A percentile compares a stretch with the other conserved stretches of the same genome.
These are phyloP conservation scores for Protodeltote pygarga DNA, from an alignment of 2,888 invertebrate species.

Conservation along the genomic window DNA sequence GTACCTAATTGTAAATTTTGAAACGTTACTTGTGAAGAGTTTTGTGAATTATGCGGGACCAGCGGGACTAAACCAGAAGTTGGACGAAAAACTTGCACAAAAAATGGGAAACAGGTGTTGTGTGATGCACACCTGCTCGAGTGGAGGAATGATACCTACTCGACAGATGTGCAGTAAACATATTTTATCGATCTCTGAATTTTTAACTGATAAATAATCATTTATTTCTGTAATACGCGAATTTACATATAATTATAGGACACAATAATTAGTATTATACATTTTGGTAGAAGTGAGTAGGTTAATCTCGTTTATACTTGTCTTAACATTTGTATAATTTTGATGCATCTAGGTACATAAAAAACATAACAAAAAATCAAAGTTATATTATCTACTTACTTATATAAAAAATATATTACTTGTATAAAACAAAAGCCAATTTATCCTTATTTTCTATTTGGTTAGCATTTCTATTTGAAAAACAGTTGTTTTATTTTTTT, in stretches of 20 bases:
- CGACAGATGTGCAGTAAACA: constrained; percentile 68
- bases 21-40: constrained; percentile 46
- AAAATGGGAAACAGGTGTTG: constrained; percentile 79
- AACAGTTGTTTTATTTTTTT: no score
- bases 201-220: constrained; percentile 22
- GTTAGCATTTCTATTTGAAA: no score
- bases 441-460: no score
- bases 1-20: no score
- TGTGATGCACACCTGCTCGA: constrained; percentile 66
- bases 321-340: no score
- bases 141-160: constrained; percentile 39
- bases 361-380: no score
- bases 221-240: constrained; percentile 23
- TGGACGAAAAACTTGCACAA: constrained; percentile 59
- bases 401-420: no score
- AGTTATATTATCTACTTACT: no score
- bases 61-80: constrained; percentile 42
- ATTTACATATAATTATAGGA: constrained; percentile 9
- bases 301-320: no score
- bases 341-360: no score
- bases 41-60: constrained; percentile 41
- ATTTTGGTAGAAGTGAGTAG: no score
- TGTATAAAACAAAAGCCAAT: no score
- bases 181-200: constrained; percentile 53
- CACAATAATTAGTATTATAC: neutral